phyloP scores from a whole-genome alignment of 2,888 invertebrate genomes.

The Anticlea derivata region DNA sequence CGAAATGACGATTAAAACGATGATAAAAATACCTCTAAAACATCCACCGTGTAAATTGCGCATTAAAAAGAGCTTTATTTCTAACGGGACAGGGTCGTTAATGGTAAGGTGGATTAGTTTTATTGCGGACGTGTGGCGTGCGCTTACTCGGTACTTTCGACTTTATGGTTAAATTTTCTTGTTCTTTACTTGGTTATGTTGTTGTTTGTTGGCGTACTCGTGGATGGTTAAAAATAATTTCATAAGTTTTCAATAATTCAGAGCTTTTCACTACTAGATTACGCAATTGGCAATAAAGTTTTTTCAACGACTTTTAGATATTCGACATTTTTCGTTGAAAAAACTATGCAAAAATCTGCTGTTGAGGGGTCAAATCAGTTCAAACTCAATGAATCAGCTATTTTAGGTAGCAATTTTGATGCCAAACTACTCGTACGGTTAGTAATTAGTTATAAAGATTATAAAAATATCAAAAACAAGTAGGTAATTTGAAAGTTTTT shows the following conservation, averaged over 20 bases:
- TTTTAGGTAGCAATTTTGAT: too few species aligned
- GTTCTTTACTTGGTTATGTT: slow-evolving; percentile 30
- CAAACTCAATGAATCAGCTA: too few species aligned
- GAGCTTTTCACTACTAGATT: too few species aligned
- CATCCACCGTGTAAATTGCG: slow-evolving; percentile 43
- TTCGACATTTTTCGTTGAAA: too few species aligned
- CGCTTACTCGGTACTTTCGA: slow-evolving; percentile 20
- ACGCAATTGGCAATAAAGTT: too few species aligned
- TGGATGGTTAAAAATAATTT: slow-evolving; percentile 8
- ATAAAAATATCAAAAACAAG: too few species aligned
- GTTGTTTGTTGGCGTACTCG: slow-evolving; percentile 11
- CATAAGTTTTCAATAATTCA: slow-evolving; percentile 2
- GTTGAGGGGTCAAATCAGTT: too few species aligned
- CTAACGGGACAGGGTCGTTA: slow-evolving; percentile 33
- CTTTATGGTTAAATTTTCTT: slow-evolving; percentile 35
- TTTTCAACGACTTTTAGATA: too few species aligned
- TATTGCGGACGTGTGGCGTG: slow-evolving; percentile 35
- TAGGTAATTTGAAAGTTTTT: too few species aligned
- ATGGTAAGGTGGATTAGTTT: slow-evolving; percentile 34
- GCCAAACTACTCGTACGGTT: too few species aligned
- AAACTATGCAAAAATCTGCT: too few species aligned
- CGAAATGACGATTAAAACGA: slow-evolving; percentile 44
- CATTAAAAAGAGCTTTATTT: slow-evolving; percentile 33
- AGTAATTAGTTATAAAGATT: too few species aligned
- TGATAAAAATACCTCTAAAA: slow-evolving; percentile 50